Percentiles rank a stretch among this genome's conserved stretches.
Evolutionary conservation across 2,113 vertebrate genomes (phyloP).

Genomic region (Cranoglanis bouderius): DNA sequence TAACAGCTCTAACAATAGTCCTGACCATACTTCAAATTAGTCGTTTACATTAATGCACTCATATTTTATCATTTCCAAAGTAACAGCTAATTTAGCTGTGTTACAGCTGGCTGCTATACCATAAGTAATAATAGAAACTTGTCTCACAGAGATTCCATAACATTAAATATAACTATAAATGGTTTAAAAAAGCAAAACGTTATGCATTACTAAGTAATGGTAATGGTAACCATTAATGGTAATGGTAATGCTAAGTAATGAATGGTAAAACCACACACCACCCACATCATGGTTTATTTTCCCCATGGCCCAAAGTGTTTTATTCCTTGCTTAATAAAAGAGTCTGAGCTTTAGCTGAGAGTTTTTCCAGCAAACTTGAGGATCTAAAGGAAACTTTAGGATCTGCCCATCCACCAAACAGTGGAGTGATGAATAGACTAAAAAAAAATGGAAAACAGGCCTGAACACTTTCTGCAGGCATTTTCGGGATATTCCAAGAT

Average conservation of each 20-base stretch:
- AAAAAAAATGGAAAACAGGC: not conserved
- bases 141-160: not conserved
- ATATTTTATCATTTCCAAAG: not conserved
- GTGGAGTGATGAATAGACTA: not conserved
- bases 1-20: not conserved
- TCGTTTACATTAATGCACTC: not conserved
- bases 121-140: not conserved
- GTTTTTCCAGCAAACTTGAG: not conserved
- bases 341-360: too few relatives aligned
- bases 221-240: too few relatives aligned
- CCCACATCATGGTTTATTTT: too few relatives aligned
- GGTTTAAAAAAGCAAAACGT: not conserved
- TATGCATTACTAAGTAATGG: too few relatives aligned
- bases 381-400: not conserved
- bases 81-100: not conserved
- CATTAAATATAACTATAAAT: not conserved
- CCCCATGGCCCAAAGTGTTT: not conserved
- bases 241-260: too few relatives aligned
- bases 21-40: not conserved
- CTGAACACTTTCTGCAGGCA: conserved; percentile 15
- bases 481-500: conserved; percentile 10
- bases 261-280: not conserved
- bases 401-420: not conserved
- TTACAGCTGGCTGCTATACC: not conserved
- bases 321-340: not conserved